Evolutionary conservation across 1,140 invertebrate species (phyloP), one percentile per base, ranked within the genome.

Genomic region (Tetramorium parvispinum): DNA sequence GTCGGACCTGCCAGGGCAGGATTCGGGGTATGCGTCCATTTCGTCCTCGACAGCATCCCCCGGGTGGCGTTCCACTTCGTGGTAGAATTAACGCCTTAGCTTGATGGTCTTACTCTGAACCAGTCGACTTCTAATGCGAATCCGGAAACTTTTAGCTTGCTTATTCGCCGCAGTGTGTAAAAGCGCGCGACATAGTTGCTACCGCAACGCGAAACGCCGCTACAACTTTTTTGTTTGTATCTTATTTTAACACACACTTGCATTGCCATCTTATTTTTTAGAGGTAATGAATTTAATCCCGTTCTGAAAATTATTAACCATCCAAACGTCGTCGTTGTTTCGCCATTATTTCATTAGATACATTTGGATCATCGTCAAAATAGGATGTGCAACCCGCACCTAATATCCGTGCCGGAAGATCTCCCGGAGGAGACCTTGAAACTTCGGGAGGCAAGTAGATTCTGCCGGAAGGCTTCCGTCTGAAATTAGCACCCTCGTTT

Each of bases 31-130:
- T 55, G 75, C 85, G 85, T 89, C 68, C 75, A 85, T 90, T 85
- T 78, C 73, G 78, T 79, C 59, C 86, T 51, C 46, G 43, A 43
- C 32, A 55, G 24, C 82, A 43, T 90, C 85, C 75, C 75, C 46
- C 8, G 78, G 88, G 65, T 86, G 40, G 55, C 87, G 65, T 89
- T 86, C 77, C 49, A 55, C 61, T 78, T 81, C 88, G 85, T 43
- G 82, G 68, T 70, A 53, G 68, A 90, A 90, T 90, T 90, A 89
- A 90, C 85, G 89, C 88, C 49, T 87, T 43, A 27, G 43, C 55
- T n/a, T 63, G 77, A 57, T 68, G 70, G 79, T 16, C 79, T 57
- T n/a, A 37, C 53, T 75, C 43, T 27, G 51, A 43, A 68, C 51
- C 53, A 11, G 68, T 43, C 79, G 79, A 75, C 79, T 75, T 75